phyloP scores from a whole-genome alignment of 2,113 vertebrate species.

The Petromus typicus region DNA sequence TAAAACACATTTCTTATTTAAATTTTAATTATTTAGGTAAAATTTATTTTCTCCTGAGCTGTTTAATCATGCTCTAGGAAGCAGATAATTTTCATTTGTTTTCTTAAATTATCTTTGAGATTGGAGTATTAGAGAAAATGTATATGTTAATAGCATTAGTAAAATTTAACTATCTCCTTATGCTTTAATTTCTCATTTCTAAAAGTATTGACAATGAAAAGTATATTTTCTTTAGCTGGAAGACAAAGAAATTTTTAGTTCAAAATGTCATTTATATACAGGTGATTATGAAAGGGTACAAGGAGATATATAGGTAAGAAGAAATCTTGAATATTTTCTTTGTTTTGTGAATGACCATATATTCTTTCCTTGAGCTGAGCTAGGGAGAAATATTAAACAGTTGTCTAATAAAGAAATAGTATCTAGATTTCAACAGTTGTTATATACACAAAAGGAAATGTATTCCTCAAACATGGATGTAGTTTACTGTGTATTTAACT shows the following conservation, averaged over 20 bases:
- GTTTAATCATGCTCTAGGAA: background rate
- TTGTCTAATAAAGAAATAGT: slow-evolving; percentile 17
- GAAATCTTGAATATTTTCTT: background rate
- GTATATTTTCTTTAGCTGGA: slow-evolving; percentile 51
- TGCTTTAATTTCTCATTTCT: slow-evolving; percentile 56
- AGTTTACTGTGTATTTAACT: slow-evolving; percentile 10
- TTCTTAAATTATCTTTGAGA: slow-evolving; percentile 53
- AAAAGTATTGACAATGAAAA: slow-evolving; percentile 64
- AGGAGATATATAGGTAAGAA: background rate
- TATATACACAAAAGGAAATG: background rate
- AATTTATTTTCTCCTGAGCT: slow-evolving; percentile 21
- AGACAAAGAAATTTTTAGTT: slow-evolving; percentile 47
- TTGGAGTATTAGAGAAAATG: slow-evolving; percentile 50
- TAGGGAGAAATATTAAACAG: background rate
- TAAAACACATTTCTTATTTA: slow-evolving; percentile 47
- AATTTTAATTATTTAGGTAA: slow-evolving; percentile 2
- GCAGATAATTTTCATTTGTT: slow-evolving; percentile 59
- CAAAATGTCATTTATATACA: slow-evolving; percentile 44
- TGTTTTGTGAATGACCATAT: slow-evolving; percentile 13
- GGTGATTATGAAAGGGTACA: background rate
- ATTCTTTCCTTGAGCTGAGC: background rate
- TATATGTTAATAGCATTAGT: slow-evolving; percentile 50
- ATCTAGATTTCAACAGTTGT: background rate
- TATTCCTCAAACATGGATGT: slow-evolving; percentile 21
- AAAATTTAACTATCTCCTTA: slow-evolving; percentile 44